Base-by-base conservation (phyloP, 2,113 vertebrate genomes). In the Phalacrocorax carbo region DNA sequence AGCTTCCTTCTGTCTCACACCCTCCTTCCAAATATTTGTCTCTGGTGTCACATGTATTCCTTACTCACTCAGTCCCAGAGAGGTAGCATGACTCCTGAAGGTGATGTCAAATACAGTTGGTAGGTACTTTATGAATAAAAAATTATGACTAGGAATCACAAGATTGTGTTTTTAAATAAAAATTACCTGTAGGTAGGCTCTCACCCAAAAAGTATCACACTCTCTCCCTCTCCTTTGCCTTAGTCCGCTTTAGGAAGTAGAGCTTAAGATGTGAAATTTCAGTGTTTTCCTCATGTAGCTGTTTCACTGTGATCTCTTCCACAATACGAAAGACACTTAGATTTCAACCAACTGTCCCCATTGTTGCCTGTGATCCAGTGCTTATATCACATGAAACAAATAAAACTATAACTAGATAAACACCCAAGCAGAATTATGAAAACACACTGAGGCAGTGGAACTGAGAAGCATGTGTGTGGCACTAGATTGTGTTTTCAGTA, bases 401-500 rank as follows among this genome's bases (percentile, higher is more conserved):
- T 73, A 64, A 77, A 78, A n/a, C 4, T 6, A 32, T 38, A 44
- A 34, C 15, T 12, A 65, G 25, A 49, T 54, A 40, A 79, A 38
- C 2, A 32, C 0, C 1, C 3, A 61, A 61, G 23, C 21, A 42
- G 0, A 1, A 36, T 20, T 70, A 30, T 12, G 15, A 42, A 80
- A 88, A 46, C 21, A 62, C 7, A 18, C 6, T 19, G 13, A 34
- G 8, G 4, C 6, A 32, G 8, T 27, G 10, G 17, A 81, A 71
- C 8, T 68, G 42, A 57, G 26, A 70, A 2, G 3, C 4, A 6
- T 34, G 36, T 2, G 7, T 82, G 10, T 62, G 14, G 4, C 8
- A 34, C 9, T 32, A n/a, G 18, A 34, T 8, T 62, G 8, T 27
- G 4, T 42, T 92, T 69, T 82, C 42, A 72, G 13, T 12, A 29